Evolutionary conservation across 2,888 invertebrate genomes (phyloP), one percentile per base, ranked within the genome.

Genomic region (Temnothorax unifasciatus): DNA sequence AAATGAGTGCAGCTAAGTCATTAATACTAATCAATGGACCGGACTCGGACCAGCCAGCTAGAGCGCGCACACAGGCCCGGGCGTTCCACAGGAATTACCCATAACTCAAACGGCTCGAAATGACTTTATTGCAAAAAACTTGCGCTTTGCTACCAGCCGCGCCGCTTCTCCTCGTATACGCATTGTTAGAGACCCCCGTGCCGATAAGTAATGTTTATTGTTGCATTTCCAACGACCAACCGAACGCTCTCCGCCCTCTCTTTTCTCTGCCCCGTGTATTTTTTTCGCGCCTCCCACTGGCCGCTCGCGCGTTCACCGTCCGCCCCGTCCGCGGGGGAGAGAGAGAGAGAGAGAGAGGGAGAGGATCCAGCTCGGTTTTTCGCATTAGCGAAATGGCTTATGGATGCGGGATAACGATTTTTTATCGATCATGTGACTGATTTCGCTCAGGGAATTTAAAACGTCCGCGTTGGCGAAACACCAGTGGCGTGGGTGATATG

Each of bases 1-100:
- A 95, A 95, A 95, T 95, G 95, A 95, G 95, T 94, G 94, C 94
- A 94, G 94, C 94, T 94, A 94, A 94, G 95, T 95, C 95, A 95
- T 95, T 95, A 95, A 95, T 95, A 94, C 95, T 95, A 95, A 95
- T 95, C 95, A 95, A 95, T 95, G 94, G 94, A 88, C 87, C 88
- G 86, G 81, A 85, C 87, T 84, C 85, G 76, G 52, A 74, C 64
- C 74, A 76, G 86, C 86, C 88, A 73, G 79, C 73, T 79, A 47
- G 71, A 59, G 86, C 86, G 90, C 91, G 57, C 29, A 29, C 29
- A 29, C 66, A 81, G 82, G 66, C 83, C 81, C 87, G 84, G 82
- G 82, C 85, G 86, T 82, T 89, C 92, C 92, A 91, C 90, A 93
- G 92, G 93, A 94, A 94, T 94, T 94, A 94, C 93, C 94, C 94